Evolutionary conservation across 2,113 vertebrate genomes (phyloP), one percentile per base, ranked within the genome.

Genomic region (Neomonachus schauinslandi): DNA sequence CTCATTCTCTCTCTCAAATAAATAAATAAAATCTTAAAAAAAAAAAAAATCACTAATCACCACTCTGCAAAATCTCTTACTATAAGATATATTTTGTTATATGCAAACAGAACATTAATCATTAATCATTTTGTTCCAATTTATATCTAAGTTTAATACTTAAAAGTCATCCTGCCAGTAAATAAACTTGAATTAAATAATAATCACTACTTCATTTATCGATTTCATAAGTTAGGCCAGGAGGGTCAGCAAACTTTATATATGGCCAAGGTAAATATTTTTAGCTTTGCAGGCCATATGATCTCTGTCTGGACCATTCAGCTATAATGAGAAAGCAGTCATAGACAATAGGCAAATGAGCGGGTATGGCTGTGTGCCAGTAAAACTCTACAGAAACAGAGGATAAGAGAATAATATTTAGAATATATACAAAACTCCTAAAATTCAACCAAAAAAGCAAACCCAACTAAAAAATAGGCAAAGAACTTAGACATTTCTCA

Each of bases 161-260:
- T 92, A 83, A 39, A 89, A 82, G n/a, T 18, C 46, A 7, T 77
- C 31, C 36, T 26, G 5, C 51, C n/a, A 55, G 59, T 91, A 97
- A 72, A 94, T 74, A 93, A 13, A 89, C 72, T 71, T 84, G 57
- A 80, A 69, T 82, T 71, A 81, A 91, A 88, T 87, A 91, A 88
- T 87, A 92, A 93, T 65, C n/a, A 85, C 39, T 49, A 79, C 7
- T 46, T 85, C 36, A 69, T 80, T 85, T 93, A 59, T 33, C n/a
- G 8, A 79, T 77, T 93, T 97, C 55, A 51, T 91, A 71, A 74
- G 0, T 93, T 89, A 85, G 5, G 77, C 13, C 28, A 46, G 10
- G 4, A 12, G 13, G 22, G 6, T 95, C 53, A 91, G 49, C 22
- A 82, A 92, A 89, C 11, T 76, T 93, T 72, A 36, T 46, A 36